These are phyloP conservation scores for Nasonovia ribisnigri DNA, from an alignment of 2,888 invertebrate species.

Conservation along the genomic window DNA sequence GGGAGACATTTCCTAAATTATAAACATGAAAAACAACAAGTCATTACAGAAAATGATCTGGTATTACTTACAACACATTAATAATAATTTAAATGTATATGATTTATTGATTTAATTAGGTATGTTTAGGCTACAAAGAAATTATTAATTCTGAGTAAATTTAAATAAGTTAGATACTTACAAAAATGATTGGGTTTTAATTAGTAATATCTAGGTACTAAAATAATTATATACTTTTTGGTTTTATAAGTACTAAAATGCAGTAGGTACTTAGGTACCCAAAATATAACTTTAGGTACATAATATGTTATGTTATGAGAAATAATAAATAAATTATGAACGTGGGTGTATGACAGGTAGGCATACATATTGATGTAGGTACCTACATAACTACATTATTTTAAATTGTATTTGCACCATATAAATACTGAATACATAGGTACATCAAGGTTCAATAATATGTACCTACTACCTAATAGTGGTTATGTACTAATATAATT, in stretches of 20 bases:
- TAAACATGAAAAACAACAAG: neutral
- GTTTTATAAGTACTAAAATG: neutral
- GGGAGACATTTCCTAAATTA: too few relatives aligned
- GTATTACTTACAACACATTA: neutral
- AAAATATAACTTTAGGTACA: neutral
- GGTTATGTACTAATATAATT: conserved; percentile 47
- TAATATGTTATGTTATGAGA: neutral
- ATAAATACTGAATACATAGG: conserved; percentile 38
- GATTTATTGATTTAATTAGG: too few relatives aligned
- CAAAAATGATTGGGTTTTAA: neutral
- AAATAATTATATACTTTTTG: neutral
- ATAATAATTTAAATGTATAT: neutral
- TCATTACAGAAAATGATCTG: neutral
- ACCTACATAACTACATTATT: neutral
- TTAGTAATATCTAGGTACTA: neutral
- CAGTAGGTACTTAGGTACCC: neutral
- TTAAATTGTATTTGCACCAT: conserved; percentile 22
- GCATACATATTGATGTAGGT: neutral
- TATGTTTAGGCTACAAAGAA: neutral
- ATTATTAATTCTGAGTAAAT: neutral
- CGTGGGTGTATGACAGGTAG: neutral
- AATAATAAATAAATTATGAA: neutral
- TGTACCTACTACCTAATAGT: conserved; percentile 22
- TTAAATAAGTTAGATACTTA: neutral
- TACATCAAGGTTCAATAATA: conserved; percentile 30